These are phyloP conservation scores for Phalacrocorax carbo DNA, from an alignment of 2,113 vertebrate genomes.

Conservation along the genomic window DNA sequence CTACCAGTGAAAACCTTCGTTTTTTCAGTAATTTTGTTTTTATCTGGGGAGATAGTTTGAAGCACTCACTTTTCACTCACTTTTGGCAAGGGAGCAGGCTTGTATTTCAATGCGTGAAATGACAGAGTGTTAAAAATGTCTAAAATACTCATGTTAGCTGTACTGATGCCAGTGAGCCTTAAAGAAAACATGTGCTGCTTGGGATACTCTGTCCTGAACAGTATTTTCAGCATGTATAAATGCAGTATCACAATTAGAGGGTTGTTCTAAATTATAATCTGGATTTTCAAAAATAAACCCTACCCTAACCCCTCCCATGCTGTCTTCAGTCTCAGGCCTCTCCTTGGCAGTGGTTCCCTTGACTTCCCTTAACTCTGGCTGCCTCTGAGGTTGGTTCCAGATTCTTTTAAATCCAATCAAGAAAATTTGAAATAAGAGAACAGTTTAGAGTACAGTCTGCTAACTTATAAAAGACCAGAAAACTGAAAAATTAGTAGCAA, in stretches of 20 bases:
- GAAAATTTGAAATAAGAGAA: not conserved
- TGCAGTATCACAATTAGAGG: slow-evolving; percentile 3
- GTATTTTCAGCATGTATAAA: not conserved
- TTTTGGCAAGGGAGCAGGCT: not conserved
- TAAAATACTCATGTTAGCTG: not conserved
- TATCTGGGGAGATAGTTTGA: not conserved
- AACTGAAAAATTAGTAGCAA: not conserved
- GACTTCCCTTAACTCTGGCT: not conserved
- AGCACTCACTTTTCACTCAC: not conserved
- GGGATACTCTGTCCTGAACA: not conserved
- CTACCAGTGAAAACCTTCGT: not conserved
- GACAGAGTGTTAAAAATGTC: not conserved
- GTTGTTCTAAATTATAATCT: slow-evolving; percentile 3
- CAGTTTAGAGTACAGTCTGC: not conserved
- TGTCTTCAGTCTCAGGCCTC: not conserved
- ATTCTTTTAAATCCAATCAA: not conserved
- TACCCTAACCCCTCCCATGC: not conserved
- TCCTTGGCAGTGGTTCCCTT: not conserved
- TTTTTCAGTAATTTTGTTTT: not conserved
- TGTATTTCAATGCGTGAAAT: not conserved
- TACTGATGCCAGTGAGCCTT: not conserved
- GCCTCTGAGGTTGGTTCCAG: not conserved
- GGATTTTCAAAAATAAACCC: not conserved
- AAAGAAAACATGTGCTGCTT: not conserved
- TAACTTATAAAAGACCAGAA: not conserved